Evolutionary conservation across 2,888 invertebrate genomes (phyloP).

Genomic region (Hypsopygia costalis): DNA sequence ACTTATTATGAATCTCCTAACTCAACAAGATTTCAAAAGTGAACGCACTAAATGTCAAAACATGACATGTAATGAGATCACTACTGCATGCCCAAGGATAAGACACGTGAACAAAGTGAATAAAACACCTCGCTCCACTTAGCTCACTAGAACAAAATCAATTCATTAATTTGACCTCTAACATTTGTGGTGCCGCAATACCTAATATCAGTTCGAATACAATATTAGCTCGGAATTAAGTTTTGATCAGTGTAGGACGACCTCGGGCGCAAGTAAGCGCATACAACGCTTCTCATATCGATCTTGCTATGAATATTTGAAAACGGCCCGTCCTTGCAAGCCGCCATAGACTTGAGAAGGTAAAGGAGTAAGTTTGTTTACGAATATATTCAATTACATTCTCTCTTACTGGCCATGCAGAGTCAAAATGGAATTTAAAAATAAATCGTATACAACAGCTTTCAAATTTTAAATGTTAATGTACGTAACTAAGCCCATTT

Average conservation of each 20-base stretch:
- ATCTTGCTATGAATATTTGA: slow-evolving; percentile 76
- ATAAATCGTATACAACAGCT: too few species aligned
- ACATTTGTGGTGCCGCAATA: slow-evolving; percentile 32
- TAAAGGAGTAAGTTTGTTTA: slow-evolving; percentile 12
- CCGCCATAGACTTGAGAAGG: slow-evolving; percentile 32
- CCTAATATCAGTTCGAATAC: slow-evolving; percentile 37
- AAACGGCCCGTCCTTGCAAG: slow-evolving; percentile 60
- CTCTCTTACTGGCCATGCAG: too few species aligned
- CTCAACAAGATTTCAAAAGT: slow-evolving; percentile 1
- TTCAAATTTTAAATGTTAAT: too few species aligned
- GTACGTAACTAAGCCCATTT: too few species aligned
- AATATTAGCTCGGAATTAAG: slow-evolving; percentile 62
- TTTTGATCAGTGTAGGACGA: slow-evolving; percentile 65
- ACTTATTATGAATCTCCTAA: too few species aligned
- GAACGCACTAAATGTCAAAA: slow-evolving; percentile 3
- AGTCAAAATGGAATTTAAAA: too few species aligned
- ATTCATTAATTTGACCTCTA: slow-evolving; percentile 39
- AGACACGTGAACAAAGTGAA: background rate
- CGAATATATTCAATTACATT: too few species aligned
- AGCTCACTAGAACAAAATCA: slow-evolving; percentile 23
- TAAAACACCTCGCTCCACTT: slow-evolving; percentile 1
- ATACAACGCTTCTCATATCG: slow-evolving; percentile 61
- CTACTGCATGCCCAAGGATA: slow-evolving; percentile 1
- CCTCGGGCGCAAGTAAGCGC: slow-evolving; percentile 53
- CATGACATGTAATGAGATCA: slow-evolving; percentile 5